Evolutionary conservation across 2,113 vertebrate genomes (phyloP).

Genomic region (Hypomesus transpacificus): DNA sequence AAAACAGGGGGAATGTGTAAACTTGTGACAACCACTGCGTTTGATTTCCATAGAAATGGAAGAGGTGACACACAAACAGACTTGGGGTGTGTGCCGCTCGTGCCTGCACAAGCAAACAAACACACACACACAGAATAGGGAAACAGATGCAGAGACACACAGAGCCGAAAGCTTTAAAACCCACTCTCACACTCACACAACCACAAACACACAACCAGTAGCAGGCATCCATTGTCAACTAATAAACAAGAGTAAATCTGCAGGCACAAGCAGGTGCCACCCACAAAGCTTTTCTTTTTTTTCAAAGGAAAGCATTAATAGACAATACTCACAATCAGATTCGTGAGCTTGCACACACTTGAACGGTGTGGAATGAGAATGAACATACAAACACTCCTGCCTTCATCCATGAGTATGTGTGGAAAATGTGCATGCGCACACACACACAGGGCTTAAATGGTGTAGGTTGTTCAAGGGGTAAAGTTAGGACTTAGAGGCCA

Average conservation of each 20-base stretch:
- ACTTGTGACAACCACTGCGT: slow-evolving; percentile 65
- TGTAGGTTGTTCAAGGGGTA: slow-evolving; percentile 23
- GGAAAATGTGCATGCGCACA: background rate
- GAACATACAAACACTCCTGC: background rate
- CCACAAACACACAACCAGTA: slow-evolving; percentile 22
- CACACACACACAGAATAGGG: slow-evolving; percentile 13
- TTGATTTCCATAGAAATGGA: slow-evolving; percentile 73
- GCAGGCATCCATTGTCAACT: background rate
- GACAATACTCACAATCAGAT: background rate
- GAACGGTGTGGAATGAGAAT: background rate
- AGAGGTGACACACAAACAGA: slow-evolving; percentile 39
- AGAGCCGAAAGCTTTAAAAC: slow-evolving; percentile 5
- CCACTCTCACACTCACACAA: slow-evolving; percentile 13
- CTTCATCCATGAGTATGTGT: background rate
- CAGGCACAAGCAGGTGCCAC: no score
- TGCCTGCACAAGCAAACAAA: slow-evolving; percentile 8
- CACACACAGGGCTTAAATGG: background rate
- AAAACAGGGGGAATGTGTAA: slow-evolving; percentile 73
- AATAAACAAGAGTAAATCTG: background rate
- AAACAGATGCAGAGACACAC: slow-evolving; percentile 19
- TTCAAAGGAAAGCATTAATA: no score
- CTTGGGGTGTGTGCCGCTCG: background rate
- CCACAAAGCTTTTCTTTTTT: no score
- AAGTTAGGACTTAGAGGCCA: slow-evolving; percentile 46
- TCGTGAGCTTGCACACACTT: slow-evolving; percentile 1